Base-by-base conservation (phyloP, 1,140 invertebrate species). In the Bacillus rossius region DNA sequence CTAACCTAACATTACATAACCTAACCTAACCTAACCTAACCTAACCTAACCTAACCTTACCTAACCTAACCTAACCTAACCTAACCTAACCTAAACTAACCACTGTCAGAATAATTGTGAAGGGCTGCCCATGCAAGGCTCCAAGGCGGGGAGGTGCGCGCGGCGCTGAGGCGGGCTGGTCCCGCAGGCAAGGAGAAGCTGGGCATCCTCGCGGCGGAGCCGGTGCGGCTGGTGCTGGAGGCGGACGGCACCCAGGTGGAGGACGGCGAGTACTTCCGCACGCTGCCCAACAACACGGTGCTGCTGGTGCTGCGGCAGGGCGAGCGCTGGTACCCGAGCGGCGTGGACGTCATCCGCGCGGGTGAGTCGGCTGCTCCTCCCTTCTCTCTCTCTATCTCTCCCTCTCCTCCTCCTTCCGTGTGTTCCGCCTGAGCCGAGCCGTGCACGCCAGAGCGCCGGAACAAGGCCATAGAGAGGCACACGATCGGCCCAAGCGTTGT, bases 171-270 rank as follows among this genome's bases (percentile, higher is more conserved):
- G 29, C 10, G 10, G 4, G 29, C 29, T 34, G 29, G 4, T 55
- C 68, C 67, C 64, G 47, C 59, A 89, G 88, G 92, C 61, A 89
- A 92, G 69, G 91, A 94, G 78, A 95, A 94, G 79, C 80, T 96
- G 67, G 88, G 89, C 64, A 87, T 93, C 73, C 82, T 87, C 67
- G 82, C 84, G 66, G 85, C 83, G 72, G 90, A 92, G 75, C 86
- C 83, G 64, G 88, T 94, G 63, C 84, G 86, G 64, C 78, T 96
- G 74, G 92, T 96, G 66, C 79, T 97, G 60, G 93, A 96, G 76
- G 87, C 85, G 67, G 94, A 96, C 84, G 94, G 93, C 63, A 96
- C 93, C 41, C 92, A 96, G 78, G 90, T 97, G 23, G 92, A 95
- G 71, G 92, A 96, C 84, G 90, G 92, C 63, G 90, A 93, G 68